phyloP scores from a whole-genome alignment of 2,888 invertebrate genomes.

The Catonia carolina region DNA sequence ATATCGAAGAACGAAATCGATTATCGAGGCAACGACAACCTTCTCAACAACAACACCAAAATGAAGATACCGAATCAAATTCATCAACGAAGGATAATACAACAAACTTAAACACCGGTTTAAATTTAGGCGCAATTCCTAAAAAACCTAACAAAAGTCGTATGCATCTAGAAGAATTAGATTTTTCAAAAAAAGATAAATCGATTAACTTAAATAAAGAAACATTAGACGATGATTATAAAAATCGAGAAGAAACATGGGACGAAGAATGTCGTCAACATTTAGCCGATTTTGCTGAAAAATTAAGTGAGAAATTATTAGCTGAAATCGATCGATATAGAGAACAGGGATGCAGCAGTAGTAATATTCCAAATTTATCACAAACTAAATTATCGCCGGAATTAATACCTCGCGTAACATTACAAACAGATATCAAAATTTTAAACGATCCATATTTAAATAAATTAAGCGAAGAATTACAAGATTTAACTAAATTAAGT shows the following conservation, averaged over 20 bases:
- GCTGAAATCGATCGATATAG: constrained; percentile 60
- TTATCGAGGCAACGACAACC: constrained; percentile 7
- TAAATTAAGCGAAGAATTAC: constrained; percentile 53
- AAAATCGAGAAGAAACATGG: constrained; percentile 42
- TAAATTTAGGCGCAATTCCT: constrained; percentile 21
- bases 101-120: not conserved
- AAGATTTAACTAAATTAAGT: constrained; percentile 51
- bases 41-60: constrained; percentile 21
- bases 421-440: constrained; percentile 49
- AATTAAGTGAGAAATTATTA: constrained; percentile 70
- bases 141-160: constrained; percentile 46
- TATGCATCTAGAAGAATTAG: constrained; percentile 17
- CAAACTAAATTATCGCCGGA: constrained; percentile 24
- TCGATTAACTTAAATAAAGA: not conserved
- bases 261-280: constrained; percentile 61
- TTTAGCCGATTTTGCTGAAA: constrained; percentile 71
- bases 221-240: constrained; percentile 18
- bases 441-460: constrained; percentile 56
- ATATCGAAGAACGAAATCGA: not conserved
- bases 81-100: constrained; percentile 2
- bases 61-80: constrained; percentile 13
- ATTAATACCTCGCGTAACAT: constrained; percentile 18
- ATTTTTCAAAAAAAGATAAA: constrained; percentile 14
- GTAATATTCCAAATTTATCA: constrained; percentile 9
- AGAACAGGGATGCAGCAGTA: constrained; percentile 37